Percentiles rank a stretch among this genome's conserved stretches.
phyloP scores from a whole-genome alignment of 2,888 invertebrate genomes.

The Acanthosepion lycidas region DNA sequence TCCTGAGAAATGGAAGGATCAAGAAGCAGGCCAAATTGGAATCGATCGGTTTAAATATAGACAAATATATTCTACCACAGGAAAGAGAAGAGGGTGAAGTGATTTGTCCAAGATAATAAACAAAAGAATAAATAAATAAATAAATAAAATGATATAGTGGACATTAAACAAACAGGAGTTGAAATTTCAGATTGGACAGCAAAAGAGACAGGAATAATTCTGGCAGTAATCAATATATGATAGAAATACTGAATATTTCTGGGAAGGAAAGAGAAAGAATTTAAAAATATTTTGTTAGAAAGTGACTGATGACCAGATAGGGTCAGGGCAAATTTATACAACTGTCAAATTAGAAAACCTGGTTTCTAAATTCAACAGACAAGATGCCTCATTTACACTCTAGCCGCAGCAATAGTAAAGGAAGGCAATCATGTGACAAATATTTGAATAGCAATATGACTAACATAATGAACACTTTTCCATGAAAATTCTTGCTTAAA shows the following conservation, averaged over 20 bases:
- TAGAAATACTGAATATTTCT: neutral
- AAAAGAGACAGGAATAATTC: neutral
- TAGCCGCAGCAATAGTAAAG: too few relatives aligned
- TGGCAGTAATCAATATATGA: neutral
- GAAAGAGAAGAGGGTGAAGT: neutral
- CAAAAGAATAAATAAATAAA: neutral
- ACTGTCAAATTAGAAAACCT: neutral
- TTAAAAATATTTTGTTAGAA: neutral
- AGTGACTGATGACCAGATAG: constrained; percentile 33
- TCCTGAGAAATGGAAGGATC: neutral
- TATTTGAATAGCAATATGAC: too few relatives aligned
- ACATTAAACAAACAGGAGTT: neutral
- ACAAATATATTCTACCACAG: neutral
- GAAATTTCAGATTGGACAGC: neutral
- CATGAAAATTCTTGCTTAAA: too few relatives aligned
- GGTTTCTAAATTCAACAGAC: too few relatives aligned
- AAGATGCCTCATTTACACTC: too few relatives aligned
- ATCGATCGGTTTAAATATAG: neutral
- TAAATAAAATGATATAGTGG: neutral
- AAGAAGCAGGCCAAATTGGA: constrained; percentile 9
- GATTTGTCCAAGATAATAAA: neutral
- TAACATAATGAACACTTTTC: too few relatives aligned
- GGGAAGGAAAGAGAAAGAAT: neutral
- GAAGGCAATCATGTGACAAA: too few relatives aligned
- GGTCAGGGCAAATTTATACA: neutral